Conservation (phyloP, 1,140 invertebrate genomes). For the Oryctes rhinoceros region DNA sequence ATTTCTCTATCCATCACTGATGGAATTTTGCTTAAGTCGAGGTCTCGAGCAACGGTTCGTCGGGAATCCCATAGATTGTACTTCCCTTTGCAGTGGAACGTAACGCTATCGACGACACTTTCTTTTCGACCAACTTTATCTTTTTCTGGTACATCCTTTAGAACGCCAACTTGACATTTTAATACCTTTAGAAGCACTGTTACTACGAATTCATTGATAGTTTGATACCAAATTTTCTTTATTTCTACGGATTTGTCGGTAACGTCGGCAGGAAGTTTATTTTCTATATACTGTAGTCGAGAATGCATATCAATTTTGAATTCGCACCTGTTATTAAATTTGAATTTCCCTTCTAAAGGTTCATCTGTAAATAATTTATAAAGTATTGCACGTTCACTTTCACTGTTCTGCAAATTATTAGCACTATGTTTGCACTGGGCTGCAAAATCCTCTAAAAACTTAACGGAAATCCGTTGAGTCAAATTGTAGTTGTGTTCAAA, state of each 20-base stretch:
- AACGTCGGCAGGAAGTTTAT: neutral
- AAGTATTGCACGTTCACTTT: slow-evolving; percentile 41
- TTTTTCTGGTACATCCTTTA: slow-evolving; percentile 33
- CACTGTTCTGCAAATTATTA: slow-evolving; percentile 44
- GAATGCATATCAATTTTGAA: slow-evolving; percentile 42
- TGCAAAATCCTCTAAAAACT: slow-evolving; percentile 51
- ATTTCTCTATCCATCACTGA: slow-evolving; percentile 41
- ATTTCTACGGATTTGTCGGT: slow-evolving; percentile 36
- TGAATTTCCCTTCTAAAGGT: slow-evolving; percentile 40
- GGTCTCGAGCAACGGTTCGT: slow-evolving; percentile 45
- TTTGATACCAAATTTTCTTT: slow-evolving; percentile 44
- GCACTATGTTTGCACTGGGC: slow-evolving; percentile 45
- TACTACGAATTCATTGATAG: slow-evolving; percentile 45
- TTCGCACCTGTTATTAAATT: slow-evolving; percentile 26
- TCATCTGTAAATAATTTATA: slow-evolving; percentile 49
- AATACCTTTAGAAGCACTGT: slow-evolving; percentile 46
- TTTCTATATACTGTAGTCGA: slow-evolving; percentile 39
- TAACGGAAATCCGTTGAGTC: slow-evolving; percentile 56
- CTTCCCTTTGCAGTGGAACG: slow-evolving; percentile 47
- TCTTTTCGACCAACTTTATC: slow-evolving; percentile 43
- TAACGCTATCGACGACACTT: slow-evolving; percentile 23
- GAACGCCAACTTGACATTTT: slow-evolving; percentile 44
- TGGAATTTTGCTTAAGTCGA: slow-evolving; percentile 32
- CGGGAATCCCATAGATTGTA: slow-evolving; percentile 49
- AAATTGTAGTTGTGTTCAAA: slow-evolving; percentile 69